Percentiles rank a stretch among this genome's conserved stretches.
Conservation (phyloP, 2,113 vertebrate genomes). For the Raja brachyura region DNA sequence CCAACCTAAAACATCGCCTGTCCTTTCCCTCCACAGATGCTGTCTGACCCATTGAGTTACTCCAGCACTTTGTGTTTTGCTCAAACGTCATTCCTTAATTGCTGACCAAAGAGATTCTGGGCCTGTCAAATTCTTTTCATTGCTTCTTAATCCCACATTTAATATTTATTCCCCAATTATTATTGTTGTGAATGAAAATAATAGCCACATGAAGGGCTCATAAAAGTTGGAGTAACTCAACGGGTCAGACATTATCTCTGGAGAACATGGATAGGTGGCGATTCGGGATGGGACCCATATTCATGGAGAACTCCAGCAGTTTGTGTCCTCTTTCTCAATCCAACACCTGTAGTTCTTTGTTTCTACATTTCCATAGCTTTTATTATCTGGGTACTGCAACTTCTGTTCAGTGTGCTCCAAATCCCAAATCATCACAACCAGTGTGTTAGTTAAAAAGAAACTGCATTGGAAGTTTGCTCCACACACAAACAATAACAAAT, state of each 20-base stretch:
- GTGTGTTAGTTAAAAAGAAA: background rate
- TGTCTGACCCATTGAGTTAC: too few species aligned
- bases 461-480: background rate
- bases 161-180: background rate
- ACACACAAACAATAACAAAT: background rate
- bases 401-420: background rate
- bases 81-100: background rate
- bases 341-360: too few species aligned
- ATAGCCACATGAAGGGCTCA: background rate
- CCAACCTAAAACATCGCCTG: too few species aligned
- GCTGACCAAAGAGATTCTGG: background rate
- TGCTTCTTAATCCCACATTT: background rate
- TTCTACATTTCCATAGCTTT: background rate
- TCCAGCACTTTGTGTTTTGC: too few species aligned
- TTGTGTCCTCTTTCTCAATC: too few species aligned
- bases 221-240: background rate
- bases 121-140: background rate
- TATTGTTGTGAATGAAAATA: background rate
- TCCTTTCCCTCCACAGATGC: too few species aligned
- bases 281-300: too few species aligned
- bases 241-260: too few species aligned
- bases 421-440: background rate
- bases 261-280: too few species aligned
- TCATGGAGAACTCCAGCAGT: too few species aligned
- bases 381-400: background rate